phyloP scores from a whole-genome alignment of 2,797 vertebrate genomes.

The Astyanax mexicanus region DNA sequence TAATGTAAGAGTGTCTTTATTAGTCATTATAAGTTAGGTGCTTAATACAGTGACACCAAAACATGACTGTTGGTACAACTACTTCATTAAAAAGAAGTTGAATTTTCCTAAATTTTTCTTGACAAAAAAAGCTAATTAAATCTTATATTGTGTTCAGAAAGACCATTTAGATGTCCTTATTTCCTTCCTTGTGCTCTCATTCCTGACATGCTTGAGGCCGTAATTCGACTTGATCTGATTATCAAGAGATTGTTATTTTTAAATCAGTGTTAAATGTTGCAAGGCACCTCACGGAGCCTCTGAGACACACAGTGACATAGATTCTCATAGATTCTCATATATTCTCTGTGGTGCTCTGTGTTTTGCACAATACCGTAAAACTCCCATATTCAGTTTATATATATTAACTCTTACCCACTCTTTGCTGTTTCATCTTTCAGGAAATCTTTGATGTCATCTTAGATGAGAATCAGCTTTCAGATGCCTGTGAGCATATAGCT shows the following conservation, averaged over 20 bases:
- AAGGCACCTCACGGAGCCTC: neutral
- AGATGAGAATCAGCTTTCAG: slow-evolving; percentile 97
- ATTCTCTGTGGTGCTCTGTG: neutral
- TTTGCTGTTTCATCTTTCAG: slow-evolving; percentile 69
- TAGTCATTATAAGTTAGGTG: neutral
- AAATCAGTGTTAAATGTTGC: slow-evolving; percentile 10
- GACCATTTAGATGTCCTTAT: slow-evolving; percentile 27
- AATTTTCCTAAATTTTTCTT: neutral
- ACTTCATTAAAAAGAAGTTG: neutral
- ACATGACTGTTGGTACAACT: neutral
- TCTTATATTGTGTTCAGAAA: neutral
- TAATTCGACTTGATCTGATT: slow-evolving; percentile 38
- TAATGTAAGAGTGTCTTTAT: slow-evolving; percentile 81
- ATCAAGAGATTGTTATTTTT: slow-evolving; percentile 43
- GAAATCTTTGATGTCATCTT: slow-evolving; percentile 97
- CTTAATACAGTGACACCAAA: neutral
- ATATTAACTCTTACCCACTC: neutral
- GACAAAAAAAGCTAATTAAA: slow-evolving; percentile 22
- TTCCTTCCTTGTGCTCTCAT: slow-evolving; percentile 28
- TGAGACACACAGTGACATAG: slow-evolving; percentile 32
- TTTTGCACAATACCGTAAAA: neutral
- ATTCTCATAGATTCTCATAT: too few species aligned
- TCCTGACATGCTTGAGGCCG: slow-evolving; percentile 7
- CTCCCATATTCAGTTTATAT: neutral
- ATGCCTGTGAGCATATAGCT: slow-evolving; percentile 97